Evolutionary conservation across 2,888 invertebrate genomes (phyloP), one percentile per base, ranked within the genome.

Genomic region (Habroteleia sp.): DNA sequence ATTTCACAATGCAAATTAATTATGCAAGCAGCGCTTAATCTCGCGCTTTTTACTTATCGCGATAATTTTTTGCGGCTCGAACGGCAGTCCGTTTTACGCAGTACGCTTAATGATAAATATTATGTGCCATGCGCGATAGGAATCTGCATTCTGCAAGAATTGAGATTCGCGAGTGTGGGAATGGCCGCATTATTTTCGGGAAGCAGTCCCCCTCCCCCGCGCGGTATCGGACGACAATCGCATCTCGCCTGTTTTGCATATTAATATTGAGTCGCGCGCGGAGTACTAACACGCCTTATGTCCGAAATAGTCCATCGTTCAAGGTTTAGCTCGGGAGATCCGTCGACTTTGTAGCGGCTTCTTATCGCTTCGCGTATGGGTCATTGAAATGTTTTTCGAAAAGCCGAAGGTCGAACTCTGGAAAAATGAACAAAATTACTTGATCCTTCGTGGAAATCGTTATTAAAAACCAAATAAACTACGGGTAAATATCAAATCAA

Each of bases 291-390:
- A 20, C 35, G 10, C n/a, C n/a, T n/a, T 58, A 52, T 52, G 63
- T 75, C 54, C 54, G 52, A 75, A 75, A 75, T 74, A 74, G 65
- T 74, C 65, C 58, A 69, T 60, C 41, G 42, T 75, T 75, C 74
- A 75, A 71, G 74, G 74, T 60, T 60, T 25, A 6, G 39, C 46
- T 46, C 33, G 41, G 62, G 48, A 69, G 54, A n/a, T n/a, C 31
- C 29, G 54, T 10, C 62, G 63, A 58, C 63, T 63, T 56, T 50
- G 60, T 60, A 39, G 33, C 10, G 29, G 14, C 35, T 56, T 58
- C 52, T 69, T 65, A 65, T 71, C 71, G 31, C 25, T 4, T 33
- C 31, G 39, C 13, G 39, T 31, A 20, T 35, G n/a, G 48, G 39
- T 39, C 31, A 48, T 41, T 62, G 62, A 29, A 62, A 11, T 20